These are phyloP conservation scores for Brachynemurus nebulosus DNA, from an alignment of 2,888 invertebrate species.

Conservation along the genomic window DNA sequence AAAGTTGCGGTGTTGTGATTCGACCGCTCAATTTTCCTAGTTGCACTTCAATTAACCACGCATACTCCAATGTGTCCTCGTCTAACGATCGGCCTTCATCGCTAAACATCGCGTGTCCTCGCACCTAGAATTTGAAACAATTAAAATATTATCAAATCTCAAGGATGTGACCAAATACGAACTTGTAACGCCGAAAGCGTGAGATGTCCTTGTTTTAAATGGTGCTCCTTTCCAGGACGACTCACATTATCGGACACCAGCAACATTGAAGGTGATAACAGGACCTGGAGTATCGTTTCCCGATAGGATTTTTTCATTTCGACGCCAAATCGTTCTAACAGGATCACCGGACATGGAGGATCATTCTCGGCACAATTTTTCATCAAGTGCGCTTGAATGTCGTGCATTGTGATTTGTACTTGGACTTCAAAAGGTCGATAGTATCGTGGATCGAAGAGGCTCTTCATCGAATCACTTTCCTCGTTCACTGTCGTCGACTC, in stretches of 20 bases:
- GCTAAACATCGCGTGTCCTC: slow-evolving; percentile 96
- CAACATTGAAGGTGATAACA: slow-evolving; percentile 78
- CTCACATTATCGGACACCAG: slow-evolving; percentile 61
- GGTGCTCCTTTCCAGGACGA: slow-evolving; percentile 51
- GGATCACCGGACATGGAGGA: slow-evolving; percentile 79
- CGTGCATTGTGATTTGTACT: slow-evolving; percentile 86
- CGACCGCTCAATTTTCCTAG: slow-evolving; percentile 87
- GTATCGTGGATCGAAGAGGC: slow-evolving; percentile 69
- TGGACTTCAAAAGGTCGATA: slow-evolving; percentile 85
- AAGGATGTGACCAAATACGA: too few relatives aligned
- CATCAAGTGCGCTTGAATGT: slow-evolving; percentile 86
- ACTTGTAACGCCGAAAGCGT: slow-evolving; percentile 76
- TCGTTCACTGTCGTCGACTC: slow-evolving; percentile 39
- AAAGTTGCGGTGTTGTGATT: slow-evolving; percentile 70
- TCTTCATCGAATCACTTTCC: slow-evolving; percentile 47
- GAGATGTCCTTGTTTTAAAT: slow-evolving; percentile 71
- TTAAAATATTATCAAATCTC: too few relatives aligned
- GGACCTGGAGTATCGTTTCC: slow-evolving; percentile 82
- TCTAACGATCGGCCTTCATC: slow-evolving; percentile 78
- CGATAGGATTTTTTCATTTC: slow-evolving; percentile 92
- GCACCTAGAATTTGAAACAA: slow-evolving; percentile 42
- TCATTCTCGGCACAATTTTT: slow-evolving; percentile 85
- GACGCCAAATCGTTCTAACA: slow-evolving; percentile 85
- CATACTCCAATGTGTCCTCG: slow-evolving; percentile 92
- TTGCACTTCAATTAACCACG: slow-evolving; percentile 91